These are phyloP conservation scores for Echinarachnius parma DNA, from an alignment of 53 echinoderm and acorn worm species.

Conservation along the genomic window DNA sequence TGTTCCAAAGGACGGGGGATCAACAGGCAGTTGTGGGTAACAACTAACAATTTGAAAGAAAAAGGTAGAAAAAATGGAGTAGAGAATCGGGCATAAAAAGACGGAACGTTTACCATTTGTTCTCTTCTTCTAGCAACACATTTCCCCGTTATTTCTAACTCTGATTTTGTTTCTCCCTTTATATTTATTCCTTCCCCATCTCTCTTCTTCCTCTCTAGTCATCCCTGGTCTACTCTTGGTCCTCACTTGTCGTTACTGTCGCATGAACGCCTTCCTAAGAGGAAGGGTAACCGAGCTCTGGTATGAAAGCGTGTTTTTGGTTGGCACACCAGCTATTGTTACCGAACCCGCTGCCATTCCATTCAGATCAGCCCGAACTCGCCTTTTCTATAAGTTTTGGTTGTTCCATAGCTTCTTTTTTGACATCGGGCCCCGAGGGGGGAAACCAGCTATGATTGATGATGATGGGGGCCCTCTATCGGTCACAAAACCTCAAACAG, in stretches of 20 bases:
- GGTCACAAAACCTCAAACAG: slow-evolving; percentile 5
- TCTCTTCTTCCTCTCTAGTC: slow-evolving; percentile 7
- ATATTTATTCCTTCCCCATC: neutral
- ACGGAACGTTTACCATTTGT: slow-evolving; percentile 49
- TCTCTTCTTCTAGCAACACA: slow-evolving; percentile 45
- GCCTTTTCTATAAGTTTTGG: too few relatives aligned
- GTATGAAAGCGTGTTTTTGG: slow-evolving; percentile 15
- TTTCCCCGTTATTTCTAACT: slow-evolving; percentile 12
- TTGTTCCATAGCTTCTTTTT: slow-evolving; percentile 22
- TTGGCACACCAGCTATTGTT: slow-evolving; percentile 45
- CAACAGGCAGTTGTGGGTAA: slow-evolving; percentile 38
- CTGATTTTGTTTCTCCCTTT: slow-evolving; percentile 27
- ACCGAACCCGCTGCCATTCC: slow-evolving; percentile 31
- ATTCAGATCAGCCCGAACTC: slow-evolving; percentile 15
- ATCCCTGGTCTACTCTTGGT: neutral
- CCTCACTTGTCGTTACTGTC: slow-evolving; percentile 32
- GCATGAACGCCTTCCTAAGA: slow-evolving; percentile 20
- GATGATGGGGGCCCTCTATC: slow-evolving; percentile 48
- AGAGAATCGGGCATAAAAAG: slow-evolving; percentile 51
- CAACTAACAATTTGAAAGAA: too few relatives aligned
- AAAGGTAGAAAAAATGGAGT: too few relatives aligned
- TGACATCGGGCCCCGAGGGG: slow-evolving; percentile 30
- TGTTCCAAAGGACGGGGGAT: slow-evolving; percentile 35
- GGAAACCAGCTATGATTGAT: slow-evolving; percentile 29
- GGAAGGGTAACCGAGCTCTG: slow-evolving; percentile 29